Evolutionary conservation across 2,888 invertebrate genomes (phyloP).

Genomic region (Tenthredo scrophulariae): DNA sequence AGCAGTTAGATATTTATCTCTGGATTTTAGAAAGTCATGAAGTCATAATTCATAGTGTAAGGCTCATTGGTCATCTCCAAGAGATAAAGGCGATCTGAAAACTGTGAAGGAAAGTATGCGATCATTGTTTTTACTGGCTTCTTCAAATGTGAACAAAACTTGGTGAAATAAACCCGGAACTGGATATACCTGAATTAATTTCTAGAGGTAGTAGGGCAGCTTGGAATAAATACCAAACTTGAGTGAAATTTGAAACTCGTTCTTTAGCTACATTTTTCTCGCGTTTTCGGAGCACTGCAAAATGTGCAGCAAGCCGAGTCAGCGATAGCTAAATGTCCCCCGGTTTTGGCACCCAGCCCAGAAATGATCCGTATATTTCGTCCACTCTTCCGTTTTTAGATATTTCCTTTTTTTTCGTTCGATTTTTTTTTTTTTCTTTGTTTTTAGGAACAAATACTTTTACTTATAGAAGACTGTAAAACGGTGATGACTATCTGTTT

Average conservation of each 20-base stretch:
- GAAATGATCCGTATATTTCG: constrained; percentile 28
- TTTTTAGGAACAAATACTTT: background rate
- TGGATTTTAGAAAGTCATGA: constrained; percentile 44
- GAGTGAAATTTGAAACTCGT: constrained; percentile 22
- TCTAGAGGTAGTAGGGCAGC: background rate
- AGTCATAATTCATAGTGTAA: constrained; percentile 30
- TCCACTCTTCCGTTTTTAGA: constrained; percentile 5
- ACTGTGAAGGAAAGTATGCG: background rate
- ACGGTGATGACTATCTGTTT: background rate
- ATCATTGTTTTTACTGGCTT: background rate
- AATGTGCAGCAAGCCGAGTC: constrained; percentile 11
- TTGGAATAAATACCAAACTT: background rate
- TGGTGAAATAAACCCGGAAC: background rate
- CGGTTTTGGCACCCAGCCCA: constrained; percentile 38
- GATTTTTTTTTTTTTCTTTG: background rate
- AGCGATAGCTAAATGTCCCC: constrained; percentile 10
- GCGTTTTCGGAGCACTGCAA: constrained; percentile 22
- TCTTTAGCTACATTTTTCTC: background rate
- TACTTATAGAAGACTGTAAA: background rate
- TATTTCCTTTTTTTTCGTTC: background rate
- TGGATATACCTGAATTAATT: background rate
- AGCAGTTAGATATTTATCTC: constrained; percentile 19
- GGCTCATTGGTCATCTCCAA: constrained; percentile 28
- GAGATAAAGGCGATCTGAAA: constrained; percentile 30
- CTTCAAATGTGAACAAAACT: background rate